Percentiles rank a stretch among this genome's conserved stretches.
These are phyloP conservation scores for Gulo gulo DNA, from an alignment of 2,113 vertebrate species.

Conservation along the genomic window DNA sequence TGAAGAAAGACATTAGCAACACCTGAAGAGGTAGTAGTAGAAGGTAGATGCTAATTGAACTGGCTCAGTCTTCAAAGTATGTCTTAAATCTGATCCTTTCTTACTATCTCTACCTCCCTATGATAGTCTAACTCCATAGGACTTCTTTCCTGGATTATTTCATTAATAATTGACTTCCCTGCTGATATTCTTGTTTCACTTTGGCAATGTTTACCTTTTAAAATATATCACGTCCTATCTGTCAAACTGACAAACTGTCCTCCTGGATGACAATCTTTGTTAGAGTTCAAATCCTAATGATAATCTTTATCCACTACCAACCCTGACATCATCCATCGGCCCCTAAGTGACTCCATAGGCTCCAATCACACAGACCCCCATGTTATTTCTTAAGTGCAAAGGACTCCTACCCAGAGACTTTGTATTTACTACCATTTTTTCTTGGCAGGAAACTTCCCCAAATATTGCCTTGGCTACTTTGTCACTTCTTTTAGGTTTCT, in stretches of 20 bases:
- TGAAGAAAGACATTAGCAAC: background rate
- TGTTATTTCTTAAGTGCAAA: background rate
- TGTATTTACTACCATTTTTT: background rate
- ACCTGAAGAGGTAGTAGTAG: background rate
- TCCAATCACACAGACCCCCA: background rate
- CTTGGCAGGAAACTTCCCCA: background rate
- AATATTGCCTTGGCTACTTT: background rate
- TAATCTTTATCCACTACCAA: background rate
- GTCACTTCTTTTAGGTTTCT: background rate
- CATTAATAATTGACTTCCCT: background rate
- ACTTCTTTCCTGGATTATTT: background rate
- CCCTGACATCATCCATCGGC: fast-evolving
- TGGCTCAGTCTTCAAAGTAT: background rate
- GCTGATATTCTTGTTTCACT: background rate
- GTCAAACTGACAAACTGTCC: background rate
- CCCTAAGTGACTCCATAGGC: background rate
- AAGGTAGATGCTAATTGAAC: background rate
- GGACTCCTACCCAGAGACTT: background rate
- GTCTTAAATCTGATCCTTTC: background rate
- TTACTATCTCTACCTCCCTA: background rate
- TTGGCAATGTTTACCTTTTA: background rate
- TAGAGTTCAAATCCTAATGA: background rate
- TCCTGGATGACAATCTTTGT: background rate
- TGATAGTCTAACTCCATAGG: background rate
- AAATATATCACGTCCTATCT: background rate